A percentile compares a stretch with the other conserved stretches of the same genome.
These are phyloP conservation scores for Psilopogon haemacephalus DNA, from an alignment of 2,113 vertebrate species.

Conservation along the genomic window DNA sequence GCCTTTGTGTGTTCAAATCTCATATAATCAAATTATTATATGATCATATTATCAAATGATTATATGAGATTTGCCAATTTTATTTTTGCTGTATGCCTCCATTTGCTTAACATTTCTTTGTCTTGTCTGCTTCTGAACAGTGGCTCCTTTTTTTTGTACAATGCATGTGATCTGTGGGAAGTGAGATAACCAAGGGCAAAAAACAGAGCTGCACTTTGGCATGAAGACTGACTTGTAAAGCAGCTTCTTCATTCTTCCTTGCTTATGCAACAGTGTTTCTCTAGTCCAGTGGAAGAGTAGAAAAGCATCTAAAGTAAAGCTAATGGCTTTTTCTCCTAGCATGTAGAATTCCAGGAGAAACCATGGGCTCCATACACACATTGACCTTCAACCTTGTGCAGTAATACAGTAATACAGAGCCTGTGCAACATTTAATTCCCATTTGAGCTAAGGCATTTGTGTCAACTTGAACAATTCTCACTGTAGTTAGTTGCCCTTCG, in stretches of 20 bases:
- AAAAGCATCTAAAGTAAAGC: neutral
- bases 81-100: neutral
- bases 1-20: neutral
- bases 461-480: neutral
- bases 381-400: neutral
- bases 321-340: slow-evolving; percentile 26
- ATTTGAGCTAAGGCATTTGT: neutral
- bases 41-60: too few species aligned
- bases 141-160: neutral
- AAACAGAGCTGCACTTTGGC: neutral
- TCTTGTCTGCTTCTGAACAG: neutral
- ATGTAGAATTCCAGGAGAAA: neutral
- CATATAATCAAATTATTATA: too few species aligned
- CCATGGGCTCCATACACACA: neutral
- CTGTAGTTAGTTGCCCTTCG: rapidly evolving
- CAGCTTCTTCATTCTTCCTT: neutral
- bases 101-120: neutral
- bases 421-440: neutral
- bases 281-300: neutral
- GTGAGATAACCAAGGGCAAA: neutral
- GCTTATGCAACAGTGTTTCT: neutral
- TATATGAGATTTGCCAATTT: neutral
- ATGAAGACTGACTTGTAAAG: neutral
- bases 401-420: neutral
- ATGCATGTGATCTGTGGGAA: neutral